phyloP scores from a whole-genome alignment of 2,888 invertebrate species.

The Aricia artaxerxes region DNA sequence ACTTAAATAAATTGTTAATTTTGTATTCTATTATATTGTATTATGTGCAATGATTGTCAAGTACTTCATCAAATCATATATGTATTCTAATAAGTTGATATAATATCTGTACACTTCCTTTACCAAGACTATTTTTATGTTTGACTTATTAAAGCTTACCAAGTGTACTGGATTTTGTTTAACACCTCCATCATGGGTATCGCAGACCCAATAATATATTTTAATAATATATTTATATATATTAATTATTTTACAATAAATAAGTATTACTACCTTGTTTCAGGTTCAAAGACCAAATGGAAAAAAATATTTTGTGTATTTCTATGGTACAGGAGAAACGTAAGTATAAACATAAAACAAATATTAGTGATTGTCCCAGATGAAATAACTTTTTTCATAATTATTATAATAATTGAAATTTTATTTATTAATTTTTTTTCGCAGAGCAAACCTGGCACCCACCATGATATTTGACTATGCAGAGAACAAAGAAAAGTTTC shows the following conservation, averaged over 20 bases:
- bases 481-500: conserved; percentile 89
- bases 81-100: too few species aligned
- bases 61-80: too few species aligned
- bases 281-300: conserved; percentile 84
- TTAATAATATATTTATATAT: too few species aligned
- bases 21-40: too few species aligned
- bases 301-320: conserved; percentile 91
- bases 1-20: too few species aligned
- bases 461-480: conserved; percentile 93
- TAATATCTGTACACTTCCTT: too few species aligned
- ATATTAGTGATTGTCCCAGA: neutral
- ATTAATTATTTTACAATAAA: too few species aligned
- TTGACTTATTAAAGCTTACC: too few species aligned
- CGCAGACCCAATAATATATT: too few species aligned
- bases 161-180: too few species aligned
- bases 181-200: too few species aligned
- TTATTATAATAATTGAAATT: neutral
- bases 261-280: conserved; percentile 50
- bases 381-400: neutral
- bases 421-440: conserved; percentile 41
- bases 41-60: neutral
- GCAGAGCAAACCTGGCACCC: conserved; percentile 86
- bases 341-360: conserved; percentile 67
- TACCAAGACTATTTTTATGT: too few species aligned
- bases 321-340: conserved; percentile 97